These are phyloP conservation scores for Drosophila nikananu DNA, from an alignment of 1,140 invertebrate species.

Conservation along the genomic window DNA sequence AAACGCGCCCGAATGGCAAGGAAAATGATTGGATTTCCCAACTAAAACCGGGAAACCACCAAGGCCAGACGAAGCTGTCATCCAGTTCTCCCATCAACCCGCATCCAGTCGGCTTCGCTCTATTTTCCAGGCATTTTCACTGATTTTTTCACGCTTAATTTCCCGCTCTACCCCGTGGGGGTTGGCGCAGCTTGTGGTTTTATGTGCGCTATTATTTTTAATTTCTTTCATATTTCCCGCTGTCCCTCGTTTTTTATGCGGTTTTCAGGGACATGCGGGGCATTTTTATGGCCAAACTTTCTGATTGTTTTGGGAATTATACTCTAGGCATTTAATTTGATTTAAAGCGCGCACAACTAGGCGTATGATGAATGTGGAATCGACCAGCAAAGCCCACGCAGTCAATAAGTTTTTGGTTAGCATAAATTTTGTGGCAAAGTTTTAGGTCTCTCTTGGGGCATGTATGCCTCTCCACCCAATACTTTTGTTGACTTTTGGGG, in stretches of 20 bases:
- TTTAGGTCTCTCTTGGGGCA: not conserved
- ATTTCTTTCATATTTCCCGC: constrained; percentile 52
- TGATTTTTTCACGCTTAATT: constrained; percentile 78
- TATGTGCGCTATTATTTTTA: constrained; percentile 65
- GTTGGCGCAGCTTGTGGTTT: constrained; percentile 45
- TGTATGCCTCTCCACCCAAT: not conserved
- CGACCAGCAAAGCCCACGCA: constrained; percentile 34
- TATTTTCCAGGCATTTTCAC: constrained; percentile 73
- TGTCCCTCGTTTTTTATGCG: constrained; percentile 7
- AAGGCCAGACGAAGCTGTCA: constrained; percentile 46
- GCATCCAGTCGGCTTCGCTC: constrained; percentile 29
- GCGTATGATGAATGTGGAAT: constrained; percentile 57
- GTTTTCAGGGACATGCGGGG: constrained; percentile 22
- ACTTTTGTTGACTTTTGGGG: constrained; percentile 9
- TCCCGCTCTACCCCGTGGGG: constrained; percentile 36
- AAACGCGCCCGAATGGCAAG: constrained; percentile 43
- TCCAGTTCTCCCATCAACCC: constrained; percentile 27
- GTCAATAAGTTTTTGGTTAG: constrained; percentile 44
- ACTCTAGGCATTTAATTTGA: constrained; percentile 65
- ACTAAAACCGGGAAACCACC: constrained; percentile 13
- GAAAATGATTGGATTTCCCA: constrained; percentile 30
- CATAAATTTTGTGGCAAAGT: constrained; percentile 63
- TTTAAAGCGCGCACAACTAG: constrained; percentile 62
- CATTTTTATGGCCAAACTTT: constrained; percentile 56
- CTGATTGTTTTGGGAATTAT: constrained; percentile 62